Percentiles rank a stretch among this genome's conserved stretches.
Conservation (phyloP, 2,888 invertebrate genomes). For the Cephonodes hylas region DNA sequence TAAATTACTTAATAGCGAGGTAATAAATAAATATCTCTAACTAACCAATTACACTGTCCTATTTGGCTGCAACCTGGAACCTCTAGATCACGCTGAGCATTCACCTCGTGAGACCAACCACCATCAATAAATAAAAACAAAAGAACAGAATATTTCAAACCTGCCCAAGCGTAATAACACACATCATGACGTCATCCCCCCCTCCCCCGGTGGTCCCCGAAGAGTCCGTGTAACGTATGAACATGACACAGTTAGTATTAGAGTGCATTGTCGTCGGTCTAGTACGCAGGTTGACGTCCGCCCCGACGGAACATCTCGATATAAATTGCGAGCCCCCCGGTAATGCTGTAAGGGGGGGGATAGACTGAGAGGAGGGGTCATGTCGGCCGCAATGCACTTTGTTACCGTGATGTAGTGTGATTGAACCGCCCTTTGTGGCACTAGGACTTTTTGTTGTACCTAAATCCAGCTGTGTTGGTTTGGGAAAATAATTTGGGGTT, state of each 20-base stretch:
- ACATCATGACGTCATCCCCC: not conserved
- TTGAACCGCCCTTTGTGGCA: not conserved
- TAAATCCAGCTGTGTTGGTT: not conserved
- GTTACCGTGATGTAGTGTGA: conserved; percentile 5
- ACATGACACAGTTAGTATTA: not conserved
- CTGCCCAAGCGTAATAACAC: not conserved
- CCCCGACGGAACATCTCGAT: not conserved
- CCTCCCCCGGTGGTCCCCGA: not conserved
- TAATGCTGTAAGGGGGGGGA: too few species aligned
- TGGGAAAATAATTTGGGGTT: not conserved
- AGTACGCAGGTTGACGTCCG: not conserved
- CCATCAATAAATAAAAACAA: too few species aligned
- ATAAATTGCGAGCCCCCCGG: conserved; percentile 1
- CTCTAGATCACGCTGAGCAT: too few species aligned
- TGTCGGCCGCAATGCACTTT: conserved; percentile 7
- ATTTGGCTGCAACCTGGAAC: too few species aligned
- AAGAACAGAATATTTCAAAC: too few species aligned
- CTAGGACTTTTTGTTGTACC: not conserved
- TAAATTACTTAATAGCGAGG: too few species aligned
- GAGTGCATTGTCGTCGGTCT: not conserved
- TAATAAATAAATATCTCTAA: too few species aligned
- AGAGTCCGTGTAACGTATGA: not conserved
- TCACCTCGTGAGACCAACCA: too few species aligned
- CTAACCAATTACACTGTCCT: too few species aligned
- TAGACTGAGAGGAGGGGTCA: not conserved